Evolutionary conservation across 2,113 vertebrate species (phyloP), one percentile per base, ranked within the genome.

Genomic region (Tonatia bakeri): DNA sequence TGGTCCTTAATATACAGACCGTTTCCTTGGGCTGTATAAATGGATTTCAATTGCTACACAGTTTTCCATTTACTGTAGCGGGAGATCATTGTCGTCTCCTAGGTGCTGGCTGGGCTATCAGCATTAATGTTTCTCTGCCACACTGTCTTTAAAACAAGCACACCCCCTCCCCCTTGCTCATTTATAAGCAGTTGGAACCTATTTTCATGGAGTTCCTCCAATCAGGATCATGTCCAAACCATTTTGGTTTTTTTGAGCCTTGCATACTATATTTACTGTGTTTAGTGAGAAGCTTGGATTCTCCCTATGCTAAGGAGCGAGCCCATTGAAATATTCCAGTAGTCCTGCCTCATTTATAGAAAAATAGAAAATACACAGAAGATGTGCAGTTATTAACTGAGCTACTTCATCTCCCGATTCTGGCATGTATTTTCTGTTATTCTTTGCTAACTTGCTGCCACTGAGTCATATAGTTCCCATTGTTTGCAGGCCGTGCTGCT

Each of bases 181-280:
- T 98, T 98, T 98, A 98, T 96, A 97, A 98, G 97, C 98, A 98
- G 97, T 98, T 98, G 98, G 98, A 98, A 98, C 97, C 98, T 98
- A 97, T 99, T 99, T 98, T 98, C 97, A 96, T 98, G 97, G 98
- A 98, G 97, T 98, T 98, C 95, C 98, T 98, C 98, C 98, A 98
- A 97, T 98, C 98, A 98, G 98, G 98, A 96, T 91, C 91, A 95
- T 95, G 98, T 98, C 98, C 98, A 98, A 98, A 97, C 98, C 98
- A 95, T 98, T 98, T 97, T 96, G 95, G 69, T 17, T 98, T 97
- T 97, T 97, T 94, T 97, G 56, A 98, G 96, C 92, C 77, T 89
- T 98, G 92, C 84, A 92, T 98, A 97, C 96, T 98, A 95, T 98
- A 98, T 98, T 97, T 98, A 98, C 98, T 98, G 95, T 96, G 83